phyloP scores from a whole-genome alignment of 2,888 invertebrate genomes.

The Orgyia antiqua region DNA sequence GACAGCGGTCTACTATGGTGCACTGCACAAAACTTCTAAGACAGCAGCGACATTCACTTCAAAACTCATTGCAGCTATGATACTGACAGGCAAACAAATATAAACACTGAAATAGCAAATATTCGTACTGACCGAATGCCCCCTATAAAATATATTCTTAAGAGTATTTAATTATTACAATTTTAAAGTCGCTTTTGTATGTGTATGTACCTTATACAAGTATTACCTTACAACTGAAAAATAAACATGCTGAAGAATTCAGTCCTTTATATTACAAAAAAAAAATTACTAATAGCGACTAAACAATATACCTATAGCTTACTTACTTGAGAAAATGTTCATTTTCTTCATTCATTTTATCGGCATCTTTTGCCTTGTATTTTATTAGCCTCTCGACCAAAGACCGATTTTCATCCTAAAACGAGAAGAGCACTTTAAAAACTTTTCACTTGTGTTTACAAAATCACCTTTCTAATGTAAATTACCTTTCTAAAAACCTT shows the following conservation, averaged over 20 bases:
- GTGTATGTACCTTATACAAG: constrained; percentile 10
- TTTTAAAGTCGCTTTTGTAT: constrained; percentile 5
- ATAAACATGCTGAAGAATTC: constrained; percentile 29
- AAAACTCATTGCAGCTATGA: constrained; percentile 32
- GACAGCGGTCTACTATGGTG: constrained; percentile 36
- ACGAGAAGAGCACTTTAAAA: constrained; percentile 30
- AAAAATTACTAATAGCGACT: background rate
- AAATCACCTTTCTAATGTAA: constrained; percentile 1
- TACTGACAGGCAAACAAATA: constrained; percentile 39
- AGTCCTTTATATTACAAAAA: constrained; percentile 10
- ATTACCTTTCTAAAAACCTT: constrained; percentile 30
- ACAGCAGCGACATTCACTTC: constrained; percentile 49
- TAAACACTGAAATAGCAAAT: constrained; percentile 13
- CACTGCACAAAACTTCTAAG: constrained; percentile 38
- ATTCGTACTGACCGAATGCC: constrained; percentile 43
- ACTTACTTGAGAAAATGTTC: constrained; percentile 93
- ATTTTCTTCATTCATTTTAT: constrained; percentile 97
- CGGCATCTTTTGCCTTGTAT: constrained; percentile 96
- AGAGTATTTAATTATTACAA: background rate
- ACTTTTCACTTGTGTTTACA: constrained; percentile 6
- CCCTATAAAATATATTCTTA: constrained; percentile 21
- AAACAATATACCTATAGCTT: constrained; percentile 10
- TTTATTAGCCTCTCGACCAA: constrained; percentile 92
- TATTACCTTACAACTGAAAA: constrained; percentile 34
- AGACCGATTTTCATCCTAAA: constrained; percentile 91